Conservation (phyloP, 2,888 invertebrate genomes). For the Tinea pellionella region DNA sequence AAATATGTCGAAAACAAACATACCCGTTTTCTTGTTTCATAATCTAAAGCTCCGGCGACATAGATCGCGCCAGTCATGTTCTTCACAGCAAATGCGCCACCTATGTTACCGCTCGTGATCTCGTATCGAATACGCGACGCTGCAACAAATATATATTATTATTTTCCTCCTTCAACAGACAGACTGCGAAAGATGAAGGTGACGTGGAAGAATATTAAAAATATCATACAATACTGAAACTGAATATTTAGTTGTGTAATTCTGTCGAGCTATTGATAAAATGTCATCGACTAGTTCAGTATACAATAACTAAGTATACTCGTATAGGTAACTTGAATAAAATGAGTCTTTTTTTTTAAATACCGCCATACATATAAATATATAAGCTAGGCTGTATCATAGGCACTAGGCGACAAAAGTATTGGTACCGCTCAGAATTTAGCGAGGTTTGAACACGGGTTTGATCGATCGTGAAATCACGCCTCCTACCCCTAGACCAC, state of each 20-base stretch:
- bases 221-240: not conserved
- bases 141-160: constrained; percentile 53
- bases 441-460: too few relatives aligned
- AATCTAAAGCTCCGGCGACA: constrained; percentile 96
- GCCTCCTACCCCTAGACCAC: too few relatives aligned
- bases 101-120: constrained; percentile 99
- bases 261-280: too few relatives aligned
- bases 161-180: not conserved
- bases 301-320: too few relatives aligned
- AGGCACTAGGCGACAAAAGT: too few relatives aligned
- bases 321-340: too few relatives aligned
- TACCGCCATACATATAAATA: too few relatives aligned
- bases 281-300: too few relatives aligned
- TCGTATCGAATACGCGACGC: constrained; percentile 99
- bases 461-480: too few relatives aligned
- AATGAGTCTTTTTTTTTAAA: too few relatives aligned
- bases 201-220: not conserved
- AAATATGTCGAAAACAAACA: constrained; percentile 41
- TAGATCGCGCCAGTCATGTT: constrained; percentile 99
- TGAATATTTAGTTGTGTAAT: not conserved
- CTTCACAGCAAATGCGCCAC: constrained; percentile 97
- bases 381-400: too few relatives aligned
- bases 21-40: constrained; percentile 95
- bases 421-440: too few relatives aligned
- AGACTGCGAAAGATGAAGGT: not conserved